Percentiles rank a stretch among this genome's conserved stretches.
Evolutionary conservation across 2,797 vertebrate species (phyloP).

Genomic region (Acanthurus lineatus): DNA sequence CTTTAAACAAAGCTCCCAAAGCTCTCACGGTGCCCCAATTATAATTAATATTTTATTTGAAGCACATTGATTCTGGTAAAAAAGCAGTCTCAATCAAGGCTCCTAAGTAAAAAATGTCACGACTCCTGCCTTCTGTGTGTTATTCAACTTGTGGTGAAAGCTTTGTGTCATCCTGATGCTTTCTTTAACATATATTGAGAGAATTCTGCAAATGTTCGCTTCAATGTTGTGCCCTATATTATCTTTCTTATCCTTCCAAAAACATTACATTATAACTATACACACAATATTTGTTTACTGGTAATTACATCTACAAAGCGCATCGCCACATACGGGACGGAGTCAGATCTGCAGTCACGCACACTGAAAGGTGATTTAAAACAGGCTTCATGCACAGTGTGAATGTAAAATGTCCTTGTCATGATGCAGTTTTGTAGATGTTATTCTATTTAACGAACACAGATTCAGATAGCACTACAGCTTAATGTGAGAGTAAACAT

Average conservation of each 20-base stretch:
- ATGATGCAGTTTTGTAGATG: background rate
- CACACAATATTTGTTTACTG: background rate
- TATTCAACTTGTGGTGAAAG: background rate
- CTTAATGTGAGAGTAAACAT: background rate
- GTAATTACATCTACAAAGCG: background rate
- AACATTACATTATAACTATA: background rate
- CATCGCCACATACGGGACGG: background rate
- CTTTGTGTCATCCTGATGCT: slow-evolving; percentile 1
- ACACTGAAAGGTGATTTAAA: background rate
- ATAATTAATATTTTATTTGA: background rate
- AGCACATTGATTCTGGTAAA: no score
- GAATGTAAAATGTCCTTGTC: background rate
- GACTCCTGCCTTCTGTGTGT: background rate
- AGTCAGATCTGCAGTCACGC: background rate
- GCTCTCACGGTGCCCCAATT: background rate
- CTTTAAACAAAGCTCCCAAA: background rate
- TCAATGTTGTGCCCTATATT: background rate
- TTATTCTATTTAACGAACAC: background rate
- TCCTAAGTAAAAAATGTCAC: background rate
- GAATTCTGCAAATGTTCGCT: slow-evolving; percentile 1
- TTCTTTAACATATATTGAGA: background rate
- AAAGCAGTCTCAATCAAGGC: background rate
- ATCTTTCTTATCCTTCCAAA: background rate
- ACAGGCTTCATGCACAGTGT: background rate
- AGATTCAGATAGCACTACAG: background rate